Evolutionary conservation across 2,888 invertebrate genomes (phyloP).

Genomic region (Zaprionus obscuricornis): DNA sequence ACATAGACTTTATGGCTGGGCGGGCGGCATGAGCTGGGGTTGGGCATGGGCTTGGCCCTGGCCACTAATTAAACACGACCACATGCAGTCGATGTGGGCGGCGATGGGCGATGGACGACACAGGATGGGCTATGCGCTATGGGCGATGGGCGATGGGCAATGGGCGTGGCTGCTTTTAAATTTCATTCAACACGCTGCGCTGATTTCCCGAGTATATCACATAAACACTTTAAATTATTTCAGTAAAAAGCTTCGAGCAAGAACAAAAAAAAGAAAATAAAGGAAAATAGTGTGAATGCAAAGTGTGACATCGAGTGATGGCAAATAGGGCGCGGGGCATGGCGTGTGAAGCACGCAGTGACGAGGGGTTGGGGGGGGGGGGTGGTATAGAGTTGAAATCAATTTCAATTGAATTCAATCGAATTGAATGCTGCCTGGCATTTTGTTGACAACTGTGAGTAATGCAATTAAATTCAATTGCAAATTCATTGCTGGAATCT

Average conservation of each 20-base stretch:
- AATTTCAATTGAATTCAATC: conserved; percentile 75
- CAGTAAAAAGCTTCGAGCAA: conserved; percentile 20
- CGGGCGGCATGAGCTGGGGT: conserved; percentile 14
- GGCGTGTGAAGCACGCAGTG: conserved; percentile 9
- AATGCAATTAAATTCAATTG: conserved; percentile 79
- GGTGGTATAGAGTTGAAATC: conserved; percentile 54
- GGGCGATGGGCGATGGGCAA: neutral
- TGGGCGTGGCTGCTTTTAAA: conserved; percentile 41
- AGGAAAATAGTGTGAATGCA: conserved; percentile 49
- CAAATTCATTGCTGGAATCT: conserved; percentile 59
- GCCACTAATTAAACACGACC: conserved; percentile 61
- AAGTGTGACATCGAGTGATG: conserved; percentile 70
- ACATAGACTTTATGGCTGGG: conserved; percentile 31
- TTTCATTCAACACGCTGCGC: conserved; percentile 42
- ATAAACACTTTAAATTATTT: conserved; percentile 52
- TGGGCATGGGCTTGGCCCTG: conserved; percentile 37
- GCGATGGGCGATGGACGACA: neutral
- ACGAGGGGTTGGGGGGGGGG: too few species aligned
- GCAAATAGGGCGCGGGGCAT: conserved; percentile 22
- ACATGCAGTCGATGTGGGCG: conserved; percentile 36
- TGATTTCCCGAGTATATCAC: conserved; percentile 46
- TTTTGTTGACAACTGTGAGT: conserved; percentile 78
- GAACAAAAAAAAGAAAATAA: conserved; percentile 1
- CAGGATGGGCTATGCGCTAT: neutral
- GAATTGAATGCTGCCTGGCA: conserved; percentile 73